These are phyloP conservation scores for Philopedon plagiatum DNA, from an alignment of 2,888 invertebrate species.

Conservation along the genomic window DNA sequence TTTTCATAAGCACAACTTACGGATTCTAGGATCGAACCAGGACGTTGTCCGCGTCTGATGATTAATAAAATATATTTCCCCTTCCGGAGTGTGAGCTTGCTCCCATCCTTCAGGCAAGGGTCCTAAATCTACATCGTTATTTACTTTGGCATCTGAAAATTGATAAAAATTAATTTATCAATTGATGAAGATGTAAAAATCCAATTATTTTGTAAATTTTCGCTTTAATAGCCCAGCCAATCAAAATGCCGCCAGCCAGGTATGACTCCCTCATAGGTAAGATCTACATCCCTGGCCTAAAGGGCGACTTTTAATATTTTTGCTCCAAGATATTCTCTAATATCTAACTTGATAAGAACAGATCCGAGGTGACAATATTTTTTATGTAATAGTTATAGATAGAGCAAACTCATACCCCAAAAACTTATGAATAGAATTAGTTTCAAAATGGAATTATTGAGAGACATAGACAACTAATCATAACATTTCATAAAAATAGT, in stretches of 20 bases:
- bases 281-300: neutral
- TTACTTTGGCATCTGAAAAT: conserved; percentile 65
- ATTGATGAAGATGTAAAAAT: conserved; percentile 18
- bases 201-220: conserved; percentile 1
- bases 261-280: neutral
- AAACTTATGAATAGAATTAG: neutral
- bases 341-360: neutral
- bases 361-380: neutral
- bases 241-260: neutral
- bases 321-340: neutral
- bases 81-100: conserved; percentile 87
- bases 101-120: conserved; percentile 92
- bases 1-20: conserved; percentile 75
- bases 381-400: neutral
- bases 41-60: conserved; percentile 95
- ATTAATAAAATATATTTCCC: conserved; percentile 92
- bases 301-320: neutral
- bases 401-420: conserved; percentile 8
- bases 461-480: no score
- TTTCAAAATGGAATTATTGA: neutral
- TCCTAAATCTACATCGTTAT: conserved; percentile 76
- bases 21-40: conserved; percentile 98
- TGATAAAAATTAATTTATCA: conserved; percentile 41
- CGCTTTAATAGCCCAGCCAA: neutral
- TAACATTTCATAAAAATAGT: neutral